Evolutionary conservation across 2,888 invertebrate species (phyloP).

Genomic region (Dasysyrphus albostriatus): DNA sequence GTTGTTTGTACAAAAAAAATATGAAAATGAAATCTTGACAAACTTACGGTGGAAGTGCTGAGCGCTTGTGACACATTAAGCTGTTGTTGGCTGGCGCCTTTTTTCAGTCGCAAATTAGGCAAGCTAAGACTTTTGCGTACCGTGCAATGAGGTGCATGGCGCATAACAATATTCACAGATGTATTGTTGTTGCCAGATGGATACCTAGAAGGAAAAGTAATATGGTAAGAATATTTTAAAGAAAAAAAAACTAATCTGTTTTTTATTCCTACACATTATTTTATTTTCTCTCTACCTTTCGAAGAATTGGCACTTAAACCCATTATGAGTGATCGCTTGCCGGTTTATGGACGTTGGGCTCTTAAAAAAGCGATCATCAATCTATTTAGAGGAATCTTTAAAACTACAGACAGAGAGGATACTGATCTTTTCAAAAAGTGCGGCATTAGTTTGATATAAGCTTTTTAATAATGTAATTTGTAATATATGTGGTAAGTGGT

Average conservation of each 20-base stretch:
- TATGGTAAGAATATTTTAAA: neutral
- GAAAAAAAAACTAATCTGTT: neutral
- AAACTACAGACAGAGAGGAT: no score
- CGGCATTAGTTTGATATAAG: no score
- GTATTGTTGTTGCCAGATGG: constrained; percentile 90
- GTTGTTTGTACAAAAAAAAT: neutral
- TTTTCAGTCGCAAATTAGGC: constrained; percentile 87
- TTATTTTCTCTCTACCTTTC: neutral
- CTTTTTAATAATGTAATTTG: no score
- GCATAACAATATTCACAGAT: constrained; percentile 85
- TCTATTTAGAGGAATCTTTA: neutral
- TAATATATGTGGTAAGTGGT: no score
- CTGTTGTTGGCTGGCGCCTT: constrained; percentile 77
- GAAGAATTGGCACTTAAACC: no score
- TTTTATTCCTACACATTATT: neutral
- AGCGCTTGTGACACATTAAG: constrained; percentile 85
- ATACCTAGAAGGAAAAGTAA: constrained; percentile 85
- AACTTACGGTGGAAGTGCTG: constrained; percentile 89
- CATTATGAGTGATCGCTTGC: neutral
- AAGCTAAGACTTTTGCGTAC: constrained; percentile 91
- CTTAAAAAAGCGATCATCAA: neutral
- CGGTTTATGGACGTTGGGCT: neutral
- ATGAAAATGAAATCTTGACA: no score
- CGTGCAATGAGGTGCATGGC: constrained; percentile 85
- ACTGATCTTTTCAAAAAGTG: no score